Evolutionary conservation across 1,140 invertebrate species (phyloP).

Genomic region (Zaprionus africanus): DNA sequence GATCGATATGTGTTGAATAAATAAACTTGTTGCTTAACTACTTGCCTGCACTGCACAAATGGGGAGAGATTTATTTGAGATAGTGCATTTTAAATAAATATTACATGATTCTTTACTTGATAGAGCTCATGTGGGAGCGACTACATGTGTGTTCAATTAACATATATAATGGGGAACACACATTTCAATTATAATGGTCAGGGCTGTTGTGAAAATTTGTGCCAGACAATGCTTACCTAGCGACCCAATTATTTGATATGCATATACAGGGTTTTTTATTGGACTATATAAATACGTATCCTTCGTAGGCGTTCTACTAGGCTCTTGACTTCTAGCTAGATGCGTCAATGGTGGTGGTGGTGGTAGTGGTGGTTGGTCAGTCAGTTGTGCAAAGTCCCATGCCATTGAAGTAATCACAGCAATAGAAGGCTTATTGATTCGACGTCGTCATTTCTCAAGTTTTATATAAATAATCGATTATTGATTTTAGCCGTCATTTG

Average conservation of each 20-base stretch:
- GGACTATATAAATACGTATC: neutral
- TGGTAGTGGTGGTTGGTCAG: constrained; percentile 21
- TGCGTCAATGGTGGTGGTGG: constrained; percentile 1
- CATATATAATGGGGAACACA: neutral
- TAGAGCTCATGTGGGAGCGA: neutral
- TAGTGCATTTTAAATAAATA: neutral
- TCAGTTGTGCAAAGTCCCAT: constrained; percentile 80
- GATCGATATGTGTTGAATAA: constrained; percentile 53
- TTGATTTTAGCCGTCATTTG: constrained; percentile 56
- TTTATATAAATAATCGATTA: constrained; percentile 67
- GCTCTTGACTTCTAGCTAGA: neutral
- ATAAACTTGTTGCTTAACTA: constrained; percentile 56
- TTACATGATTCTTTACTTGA: neutral
- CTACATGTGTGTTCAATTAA: neutral
- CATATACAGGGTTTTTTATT: neutral
- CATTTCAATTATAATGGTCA: neutral
- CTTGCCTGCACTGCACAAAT: neutral
- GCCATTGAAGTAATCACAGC: constrained; percentile 74
- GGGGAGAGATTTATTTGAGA: neutral
- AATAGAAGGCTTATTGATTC: constrained; percentile 79
- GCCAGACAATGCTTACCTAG: neutral
- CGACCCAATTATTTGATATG: constrained; percentile 5
- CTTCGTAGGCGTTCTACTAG: neutral
- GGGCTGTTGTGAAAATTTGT: neutral
- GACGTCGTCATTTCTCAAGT: constrained; percentile 35